Evolutionary conservation across 2,888 invertebrate genomes (phyloP).

Genomic region (Acrobeloides nanus): DNA sequence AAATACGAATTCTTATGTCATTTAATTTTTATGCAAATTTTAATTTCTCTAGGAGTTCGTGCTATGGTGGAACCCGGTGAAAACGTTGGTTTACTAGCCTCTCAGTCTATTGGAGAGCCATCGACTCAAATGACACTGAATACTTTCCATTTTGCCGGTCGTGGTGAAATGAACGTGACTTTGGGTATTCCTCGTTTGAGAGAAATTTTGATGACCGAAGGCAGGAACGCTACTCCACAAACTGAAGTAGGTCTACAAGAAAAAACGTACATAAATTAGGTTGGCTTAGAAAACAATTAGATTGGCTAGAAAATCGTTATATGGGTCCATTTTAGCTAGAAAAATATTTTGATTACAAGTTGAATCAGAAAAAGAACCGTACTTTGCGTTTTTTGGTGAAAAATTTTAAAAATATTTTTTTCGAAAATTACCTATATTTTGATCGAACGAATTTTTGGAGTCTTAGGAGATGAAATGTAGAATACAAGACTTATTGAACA

Average conservation of each 20-base stretch:
- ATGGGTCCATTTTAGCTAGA: slow-evolving; percentile 35
- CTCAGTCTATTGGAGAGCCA: slow-evolving; percentile 96
- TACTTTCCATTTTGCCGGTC: slow-evolving; percentile 97
- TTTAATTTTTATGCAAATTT: not conserved
- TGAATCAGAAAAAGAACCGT: no score
- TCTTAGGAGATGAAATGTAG: no score
- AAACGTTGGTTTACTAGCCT: slow-evolving; percentile 88
- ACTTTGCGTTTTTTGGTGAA: no score
- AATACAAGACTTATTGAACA: no score
- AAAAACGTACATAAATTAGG: not conserved
- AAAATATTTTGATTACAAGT: slow-evolving; percentile 87
- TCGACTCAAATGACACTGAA: slow-evolving; percentile 99
- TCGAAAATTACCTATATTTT: no score
- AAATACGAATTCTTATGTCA: no score
- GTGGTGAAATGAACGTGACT: slow-evolving; percentile 98
- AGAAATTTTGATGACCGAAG: slow-evolving; percentile 91
- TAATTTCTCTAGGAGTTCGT: slow-evolving; percentile 54
- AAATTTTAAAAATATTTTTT: no score
- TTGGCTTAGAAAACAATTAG: not conserved
- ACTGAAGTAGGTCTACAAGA: slow-evolving; percentile 62
- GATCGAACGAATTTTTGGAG: no score
- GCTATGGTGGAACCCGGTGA: slow-evolving; percentile 82
- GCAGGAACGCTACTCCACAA: slow-evolving; percentile 84
- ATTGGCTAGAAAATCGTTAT: not conserved
- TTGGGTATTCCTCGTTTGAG: slow-evolving; percentile 93